A percentile compares a stretch with the other conserved stretches of the same genome.
These are phyloP conservation scores for Lypha dubia DNA, from an alignment of 2,888 invertebrate species.

Conservation along the genomic window DNA sequence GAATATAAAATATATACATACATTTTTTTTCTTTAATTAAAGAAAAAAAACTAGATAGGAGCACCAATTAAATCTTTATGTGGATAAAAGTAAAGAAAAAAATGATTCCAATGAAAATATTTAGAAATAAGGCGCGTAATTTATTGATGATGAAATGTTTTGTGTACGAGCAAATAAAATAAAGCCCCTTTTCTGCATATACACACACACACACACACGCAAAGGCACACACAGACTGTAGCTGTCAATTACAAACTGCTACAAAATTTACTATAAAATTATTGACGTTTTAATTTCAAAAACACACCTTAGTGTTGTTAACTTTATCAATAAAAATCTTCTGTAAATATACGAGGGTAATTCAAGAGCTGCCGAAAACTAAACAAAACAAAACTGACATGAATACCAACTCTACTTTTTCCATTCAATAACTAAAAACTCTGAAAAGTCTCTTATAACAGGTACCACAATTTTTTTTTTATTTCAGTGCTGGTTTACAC, in stretches of 20 bases:
- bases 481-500: no score
- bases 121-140: slow-evolving; percentile 58
- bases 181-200: slow-evolving; percentile 22
- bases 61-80: slow-evolving; percentile 50
- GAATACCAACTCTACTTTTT: not conserved
- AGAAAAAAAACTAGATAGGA: slow-evolving; percentile 23
- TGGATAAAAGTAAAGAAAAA: slow-evolving; percentile 22
- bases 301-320: slow-evolving; percentile 54
- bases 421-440: no score
- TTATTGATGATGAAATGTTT: slow-evolving; percentile 56
- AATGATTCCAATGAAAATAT: slow-evolving; percentile 16
- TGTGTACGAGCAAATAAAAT: not conserved
- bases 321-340: slow-evolving; percentile 30
- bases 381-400: no score
- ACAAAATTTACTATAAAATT: slow-evolving; percentile 33
- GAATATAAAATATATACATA: slow-evolving; percentile 47
- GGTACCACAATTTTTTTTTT: no score
- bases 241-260: not conserved
- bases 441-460: no score
- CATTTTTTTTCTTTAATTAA: not conserved
- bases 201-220: not conserved
- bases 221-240: no score
- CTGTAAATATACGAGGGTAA: slow-evolving; percentile 9
- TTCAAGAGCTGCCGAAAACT: not conserved
- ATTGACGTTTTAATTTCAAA: slow-evolving; percentile 56